Evolutionary conservation across 2,113 vertebrate genomes (phyloP).

Genomic region (Clinocottus analis): DNA sequence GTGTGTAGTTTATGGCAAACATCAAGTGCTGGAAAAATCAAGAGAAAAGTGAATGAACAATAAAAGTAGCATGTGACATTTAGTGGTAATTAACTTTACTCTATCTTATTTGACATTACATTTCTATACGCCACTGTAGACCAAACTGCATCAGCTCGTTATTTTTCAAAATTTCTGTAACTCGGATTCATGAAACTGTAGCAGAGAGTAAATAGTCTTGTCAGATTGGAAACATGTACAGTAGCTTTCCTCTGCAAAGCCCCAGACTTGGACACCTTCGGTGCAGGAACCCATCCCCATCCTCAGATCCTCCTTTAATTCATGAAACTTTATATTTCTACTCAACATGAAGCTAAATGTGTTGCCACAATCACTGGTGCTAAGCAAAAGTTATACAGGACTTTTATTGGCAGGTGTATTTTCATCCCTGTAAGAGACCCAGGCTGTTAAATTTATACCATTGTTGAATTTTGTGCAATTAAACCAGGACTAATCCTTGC

Average conservation of each 20-base stretch:
- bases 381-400: background rate
- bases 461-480: background rate
- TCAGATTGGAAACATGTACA: too few species aligned
- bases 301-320: background rate
- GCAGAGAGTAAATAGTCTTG: too few species aligned
- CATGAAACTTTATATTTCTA: background rate
- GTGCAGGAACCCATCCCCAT: too few species aligned
- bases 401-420: background rate
- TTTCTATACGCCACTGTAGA: background rate
- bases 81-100: slow-evolving; percentile 14
- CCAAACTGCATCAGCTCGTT: background rate
- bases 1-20: background rate
- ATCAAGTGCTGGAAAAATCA: background rate
- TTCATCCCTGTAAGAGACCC: background rate
- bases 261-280: too few species aligned
- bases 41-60: background rate
- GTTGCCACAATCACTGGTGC: background rate
- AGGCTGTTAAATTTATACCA: background rate
- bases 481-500: background rate
- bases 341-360: background rate
- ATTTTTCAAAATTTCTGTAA: background rate
- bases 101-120: background rate
- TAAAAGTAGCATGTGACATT: slow-evolving; percentile 15
- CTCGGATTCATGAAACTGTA: too few species aligned
- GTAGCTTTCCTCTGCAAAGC: too few species aligned